A percentile compares a stretch with the other conserved stretches of the same genome.
Conservation (phyloP, 2,797 vertebrate genomes). For the Staurois parvus region DNA sequence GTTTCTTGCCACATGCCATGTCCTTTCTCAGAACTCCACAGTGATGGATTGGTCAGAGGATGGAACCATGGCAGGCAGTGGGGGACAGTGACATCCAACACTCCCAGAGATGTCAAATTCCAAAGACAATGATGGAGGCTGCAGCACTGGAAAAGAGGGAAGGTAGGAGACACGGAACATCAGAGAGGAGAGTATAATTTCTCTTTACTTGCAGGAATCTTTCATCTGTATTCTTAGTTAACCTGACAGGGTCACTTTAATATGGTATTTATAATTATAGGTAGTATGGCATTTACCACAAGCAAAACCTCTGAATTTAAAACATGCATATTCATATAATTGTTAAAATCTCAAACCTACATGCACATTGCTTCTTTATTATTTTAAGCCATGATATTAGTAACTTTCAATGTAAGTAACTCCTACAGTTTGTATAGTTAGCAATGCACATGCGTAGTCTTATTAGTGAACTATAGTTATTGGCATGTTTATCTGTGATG, state of each 20-base stretch:
- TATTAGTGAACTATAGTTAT: constrained; percentile 18
- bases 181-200: background rate
- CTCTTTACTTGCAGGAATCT: background rate
- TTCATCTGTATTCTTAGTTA: background rate
- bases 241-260: background rate
- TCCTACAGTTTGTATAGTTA: background rate
- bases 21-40: background rate
- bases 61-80: background rate
- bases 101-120: background rate
- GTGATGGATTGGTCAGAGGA: background rate
- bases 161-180: background rate
- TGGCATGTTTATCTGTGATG: background rate
- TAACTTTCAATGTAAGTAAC: constrained; percentile 5
- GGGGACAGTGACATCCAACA: background rate
- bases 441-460: constrained; percentile 14
- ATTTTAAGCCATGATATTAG: constrained; percentile 40
- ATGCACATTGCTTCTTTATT: constrained; percentile 14
- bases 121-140: background rate
- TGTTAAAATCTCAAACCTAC: constrained; percentile 11
- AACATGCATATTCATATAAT: constrained; percentile 26
- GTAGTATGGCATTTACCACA: no score
- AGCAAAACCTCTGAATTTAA: background rate
- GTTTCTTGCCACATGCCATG: background rate
- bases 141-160: no score
- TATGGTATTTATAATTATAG: no score